Evolutionary conservation across 1,140 invertebrate species (phyloP), one percentile per base, ranked within the genome.

Genomic region (Ganaspis sp.): DNA sequence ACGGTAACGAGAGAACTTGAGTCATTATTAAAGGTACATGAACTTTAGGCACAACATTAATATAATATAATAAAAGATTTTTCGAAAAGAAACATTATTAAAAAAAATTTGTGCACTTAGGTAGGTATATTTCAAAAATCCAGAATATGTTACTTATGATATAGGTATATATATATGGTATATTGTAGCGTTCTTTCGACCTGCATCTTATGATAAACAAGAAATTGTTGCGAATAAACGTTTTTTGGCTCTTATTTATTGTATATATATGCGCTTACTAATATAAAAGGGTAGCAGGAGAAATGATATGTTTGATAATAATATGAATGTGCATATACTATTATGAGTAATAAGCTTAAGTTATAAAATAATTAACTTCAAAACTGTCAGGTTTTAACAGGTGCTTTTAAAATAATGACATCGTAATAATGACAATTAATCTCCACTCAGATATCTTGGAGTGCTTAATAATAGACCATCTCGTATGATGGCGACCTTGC

Each of bases 21-120:
- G 72, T 84, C 83, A 80, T 69, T 80, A n/a, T n/a, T n/a, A n/a
- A n/a, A 80, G 49, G 72, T 77, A 42, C 72, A 70, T 69, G 49
- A 73, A 81, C 69, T 75, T 69, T 53, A 71, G 54, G 23, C 8
- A 26, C 54, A 64, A 23, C 23, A 29, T 26, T 29, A 12, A 11
- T 64, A 4, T 29, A n/a, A n/a, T n/a, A n/a, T n/a, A n/a, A 64
- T 64, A 11, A 15, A 64, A 26, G 54, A 64, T 64, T 23, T 64
- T 64, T 23, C 23, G 23, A 15, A 64, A 64, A 23, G 23, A 29
- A 29, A 34, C 2, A 34, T 34, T 34, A n/a, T n/a, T n/a, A n/a
- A n/a, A n/a, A n/a, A n/a, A n/a, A n/a, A n/a, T n/a, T n/a, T n/a
- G n/a, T n/a, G n/a, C n/a, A n/a, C n/a, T n/a, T n/a, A n/a, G n/a